phyloP scores from a whole-genome alignment of 1,140 invertebrate genomes.

The Drosophila nasuta region DNA sequence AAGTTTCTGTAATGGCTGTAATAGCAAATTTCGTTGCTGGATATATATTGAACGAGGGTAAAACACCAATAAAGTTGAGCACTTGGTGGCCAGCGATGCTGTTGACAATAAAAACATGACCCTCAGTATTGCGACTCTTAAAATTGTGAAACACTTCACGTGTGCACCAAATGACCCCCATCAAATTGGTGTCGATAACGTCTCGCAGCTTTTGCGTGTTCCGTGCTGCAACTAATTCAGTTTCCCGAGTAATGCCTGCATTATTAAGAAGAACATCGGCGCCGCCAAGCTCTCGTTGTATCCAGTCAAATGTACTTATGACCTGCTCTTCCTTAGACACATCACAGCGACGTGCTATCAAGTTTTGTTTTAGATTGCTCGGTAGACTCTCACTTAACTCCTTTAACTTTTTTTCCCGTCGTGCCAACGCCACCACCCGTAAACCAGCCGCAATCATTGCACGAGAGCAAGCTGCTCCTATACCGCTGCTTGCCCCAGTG shows the following conservation, averaged over 20 bases:
- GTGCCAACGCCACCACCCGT: conserved; percentile 89
- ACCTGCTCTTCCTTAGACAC: conserved; percentile 89
- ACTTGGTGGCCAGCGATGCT: conserved; percentile 83
- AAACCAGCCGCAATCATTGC: conserved; percentile 86
- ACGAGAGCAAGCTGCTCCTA: conserved; percentile 86
- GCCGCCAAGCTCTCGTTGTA: conserved; percentile 87
- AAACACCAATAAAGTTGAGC: conserved; percentile 79
- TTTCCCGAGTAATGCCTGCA: conserved; percentile 88
- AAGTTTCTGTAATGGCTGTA: conserved; percentile 87
- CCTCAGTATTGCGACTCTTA: conserved; percentile 87
- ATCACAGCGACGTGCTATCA: conserved; percentile 87
- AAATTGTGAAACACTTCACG: conserved; percentile 89
- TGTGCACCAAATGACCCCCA: conserved; percentile 89
- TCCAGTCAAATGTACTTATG: conserved; percentile 88
- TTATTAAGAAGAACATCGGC: conserved; percentile 91
- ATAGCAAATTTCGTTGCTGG: conserved; percentile 88
- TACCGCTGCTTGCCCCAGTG: conserved; percentile 86
- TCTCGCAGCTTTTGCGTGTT: conserved; percentile 80
- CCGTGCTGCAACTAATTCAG: conserved; percentile 85
- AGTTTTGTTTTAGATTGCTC: conserved; percentile 73
- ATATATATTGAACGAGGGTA: conserved; percentile 86
- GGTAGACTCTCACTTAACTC: conserved; percentile 80
- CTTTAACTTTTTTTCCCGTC: conserved; percentile 87
- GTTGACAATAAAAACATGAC: conserved; percentile 87
- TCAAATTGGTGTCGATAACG: conserved; percentile 89